These are phyloP conservation scores for Drosophila borborema DNA, from an alignment of 2,888 invertebrate genomes.

Conservation along the genomic window DNA sequence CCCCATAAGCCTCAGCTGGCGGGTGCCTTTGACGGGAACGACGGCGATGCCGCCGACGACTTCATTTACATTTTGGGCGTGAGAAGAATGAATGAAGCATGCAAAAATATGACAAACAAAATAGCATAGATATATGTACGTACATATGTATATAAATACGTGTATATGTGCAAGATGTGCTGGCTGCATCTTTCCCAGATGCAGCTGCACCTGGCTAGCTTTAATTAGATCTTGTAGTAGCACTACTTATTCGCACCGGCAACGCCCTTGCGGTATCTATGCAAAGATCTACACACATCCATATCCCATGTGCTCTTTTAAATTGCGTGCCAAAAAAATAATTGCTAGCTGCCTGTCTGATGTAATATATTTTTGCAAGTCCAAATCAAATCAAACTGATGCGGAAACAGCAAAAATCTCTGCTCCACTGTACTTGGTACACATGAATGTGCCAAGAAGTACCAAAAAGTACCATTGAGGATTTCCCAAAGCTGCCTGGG, in stretches of 20 bases:
- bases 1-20: constrained; percentile 4
- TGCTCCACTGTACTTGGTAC: neutral
- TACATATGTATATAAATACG: neutral
- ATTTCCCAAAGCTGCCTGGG: constrained; percentile 30
- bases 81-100: constrained; percentile 66
- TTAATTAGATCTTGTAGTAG: constrained; percentile 53
- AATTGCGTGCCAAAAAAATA: constrained; percentile 67
- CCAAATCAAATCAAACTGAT: constrained; percentile 40
- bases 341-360: constrained; percentile 39
- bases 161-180: neutral
- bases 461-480: neutral
- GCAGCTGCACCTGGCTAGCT: constrained; percentile 40
- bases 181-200: constrained; percentile 54
- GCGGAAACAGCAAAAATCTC: constrained; percentile 52
- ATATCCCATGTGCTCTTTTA: constrained; percentile 39
- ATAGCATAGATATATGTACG: constrained; percentile 19
- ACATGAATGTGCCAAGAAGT: neutral
- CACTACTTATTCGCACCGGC: constrained; percentile 35
- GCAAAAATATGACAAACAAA: constrained; percentile 56
- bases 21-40: constrained; percentile 10
- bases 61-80: constrained; percentile 78
- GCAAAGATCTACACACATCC: constrained; percentile 38
- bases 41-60: constrained; percentile 30
- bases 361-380: constrained; percentile 54
- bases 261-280: constrained; percentile 53